Evolutionary conservation across 2,888 invertebrate genomes (phyloP).

Genomic region (Metalampra italica): DNA sequence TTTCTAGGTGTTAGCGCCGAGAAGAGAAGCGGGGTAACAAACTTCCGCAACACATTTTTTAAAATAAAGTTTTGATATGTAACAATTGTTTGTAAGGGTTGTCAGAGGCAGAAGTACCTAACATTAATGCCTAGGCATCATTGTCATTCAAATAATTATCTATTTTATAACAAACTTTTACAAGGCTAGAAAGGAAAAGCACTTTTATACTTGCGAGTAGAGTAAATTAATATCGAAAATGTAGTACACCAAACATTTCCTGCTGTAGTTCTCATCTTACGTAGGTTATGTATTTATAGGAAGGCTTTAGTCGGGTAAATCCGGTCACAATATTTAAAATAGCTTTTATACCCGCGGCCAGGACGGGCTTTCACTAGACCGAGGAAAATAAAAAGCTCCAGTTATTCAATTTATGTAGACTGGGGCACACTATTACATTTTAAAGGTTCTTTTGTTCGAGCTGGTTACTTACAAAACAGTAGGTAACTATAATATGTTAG

Average conservation of each 20-base stretch:
- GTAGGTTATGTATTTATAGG: constrained; percentile 43
- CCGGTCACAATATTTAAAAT: constrained; percentile 69
- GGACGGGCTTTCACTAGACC: constrained; percentile 53
- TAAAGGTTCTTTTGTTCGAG: constrained; percentile 20
- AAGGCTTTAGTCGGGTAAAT: constrained; percentile 59
- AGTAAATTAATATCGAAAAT: too few relatives aligned
- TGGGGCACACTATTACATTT: constrained; percentile 33
- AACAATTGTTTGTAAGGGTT: too few relatives aligned
- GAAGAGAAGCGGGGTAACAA: too few relatives aligned
- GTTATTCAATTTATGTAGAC: constrained; percentile 44
- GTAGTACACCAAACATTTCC: constrained; percentile 1
- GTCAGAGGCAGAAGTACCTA: too few relatives aligned
- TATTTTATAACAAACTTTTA: too few relatives aligned
- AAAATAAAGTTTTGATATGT: too few relatives aligned
- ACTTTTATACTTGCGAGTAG: too few relatives aligned
- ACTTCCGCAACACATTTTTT: too few relatives aligned
- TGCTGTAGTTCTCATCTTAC: constrained; percentile 1
- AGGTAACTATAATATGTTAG: not conserved
- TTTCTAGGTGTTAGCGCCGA: too few relatives aligned
- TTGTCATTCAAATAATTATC: too few relatives aligned
- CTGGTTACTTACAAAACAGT: not conserved
- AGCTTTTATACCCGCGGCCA: constrained; percentile 59
- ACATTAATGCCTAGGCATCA: too few relatives aligned
- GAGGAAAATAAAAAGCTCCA: constrained; percentile 54
- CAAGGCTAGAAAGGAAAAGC: too few relatives aligned